These are phyloP conservation scores for Cerceris rybyensis DNA, from an alignment of 2,888 invertebrate species.

Conservation along the genomic window DNA sequence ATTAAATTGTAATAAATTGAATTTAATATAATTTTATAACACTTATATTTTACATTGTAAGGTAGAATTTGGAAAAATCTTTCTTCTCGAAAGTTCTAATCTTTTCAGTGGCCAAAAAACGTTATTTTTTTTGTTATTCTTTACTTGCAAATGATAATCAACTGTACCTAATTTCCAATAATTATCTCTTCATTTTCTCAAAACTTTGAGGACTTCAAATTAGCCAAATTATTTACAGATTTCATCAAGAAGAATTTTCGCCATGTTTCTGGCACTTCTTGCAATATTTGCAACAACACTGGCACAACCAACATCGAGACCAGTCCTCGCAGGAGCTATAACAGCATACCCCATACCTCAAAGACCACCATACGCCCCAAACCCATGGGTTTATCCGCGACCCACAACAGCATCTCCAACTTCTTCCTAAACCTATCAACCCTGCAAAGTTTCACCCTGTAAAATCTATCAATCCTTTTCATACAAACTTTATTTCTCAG, in stretches of 20 bases:
- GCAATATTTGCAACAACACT: constrained; percentile 18
- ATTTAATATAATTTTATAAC: too few species aligned
- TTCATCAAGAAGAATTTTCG: constrained; percentile 20
- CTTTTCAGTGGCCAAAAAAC: too few species aligned
- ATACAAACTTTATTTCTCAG: too few species aligned
- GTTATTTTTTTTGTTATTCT: too few species aligned
- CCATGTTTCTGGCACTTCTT: constrained; percentile 13
- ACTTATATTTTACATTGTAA: too few species aligned
- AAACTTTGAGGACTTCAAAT: neutral
- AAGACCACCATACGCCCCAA: constrained; percentile 62
- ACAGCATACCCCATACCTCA: constrained; percentile 69
- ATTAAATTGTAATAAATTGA: too few species aligned
- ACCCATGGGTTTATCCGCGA: constrained; percentile 63
- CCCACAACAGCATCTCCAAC: constrained; percentile 42
- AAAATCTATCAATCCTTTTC: too few species aligned
- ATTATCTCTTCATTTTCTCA: neutral
- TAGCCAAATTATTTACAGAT: constrained; percentile 33
- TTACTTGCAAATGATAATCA: neutral
- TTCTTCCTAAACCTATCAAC: neutral
- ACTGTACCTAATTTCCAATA: neutral
- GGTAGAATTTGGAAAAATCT: too few species aligned
- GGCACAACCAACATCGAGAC: constrained; percentile 28
- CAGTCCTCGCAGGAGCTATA: constrained; percentile 65
- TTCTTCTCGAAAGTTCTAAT: too few species aligned
- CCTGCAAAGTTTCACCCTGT: neutral